Base-by-base conservation (phyloP, 2,888 invertebrate genomes). In the Erebia ligea region DNA sequence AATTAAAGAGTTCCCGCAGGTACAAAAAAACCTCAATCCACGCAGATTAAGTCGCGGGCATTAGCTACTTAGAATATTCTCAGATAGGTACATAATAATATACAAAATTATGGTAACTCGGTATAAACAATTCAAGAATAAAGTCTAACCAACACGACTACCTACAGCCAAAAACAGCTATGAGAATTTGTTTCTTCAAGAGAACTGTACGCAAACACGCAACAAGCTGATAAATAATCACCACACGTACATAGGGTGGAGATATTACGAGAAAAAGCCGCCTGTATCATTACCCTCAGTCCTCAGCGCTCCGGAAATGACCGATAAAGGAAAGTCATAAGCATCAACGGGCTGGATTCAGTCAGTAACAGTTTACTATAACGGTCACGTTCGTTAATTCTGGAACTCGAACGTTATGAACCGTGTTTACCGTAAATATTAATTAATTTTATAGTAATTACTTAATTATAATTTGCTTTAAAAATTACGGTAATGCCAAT, bases 271-370 rank as follows among this genome's bases (percentile, higher is more conserved):
- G 66, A 66, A 66, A 67, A 61, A 40, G 59, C 61, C 42, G 61
- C 52, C 68, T 56, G 61, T 66, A 56, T 66, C 69, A 65, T 63
- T 62, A 68, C 64, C 62, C 65, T 68, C 50, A 21, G 66, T 58
- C 65, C 65, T 68, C 50, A 21, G 66, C 66, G 61, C 68, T 71
- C 52, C 68, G 65, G 58, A 71, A 68, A 59, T 72, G 52, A 69
- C 69, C 56, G 64, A 68, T 72, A 69, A 72, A 69, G 61, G 62
- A 50, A 72, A 71, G 65, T 48, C 56, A 68, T 65, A 65, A 57
- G 58, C 64, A 59, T 54, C 50, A 64, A 68, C 71, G 65, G 65
- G 48, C 66, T 61, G 67, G 58, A 62, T 50, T 59, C 25, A 68
- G 64, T 61, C 54, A 57, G 66, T 56, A 56, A 58, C 58, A 58